Base-by-base conservation (phyloP, 2,888 invertebrate genomes). In the Lamellibrachia satsuma region DNA sequence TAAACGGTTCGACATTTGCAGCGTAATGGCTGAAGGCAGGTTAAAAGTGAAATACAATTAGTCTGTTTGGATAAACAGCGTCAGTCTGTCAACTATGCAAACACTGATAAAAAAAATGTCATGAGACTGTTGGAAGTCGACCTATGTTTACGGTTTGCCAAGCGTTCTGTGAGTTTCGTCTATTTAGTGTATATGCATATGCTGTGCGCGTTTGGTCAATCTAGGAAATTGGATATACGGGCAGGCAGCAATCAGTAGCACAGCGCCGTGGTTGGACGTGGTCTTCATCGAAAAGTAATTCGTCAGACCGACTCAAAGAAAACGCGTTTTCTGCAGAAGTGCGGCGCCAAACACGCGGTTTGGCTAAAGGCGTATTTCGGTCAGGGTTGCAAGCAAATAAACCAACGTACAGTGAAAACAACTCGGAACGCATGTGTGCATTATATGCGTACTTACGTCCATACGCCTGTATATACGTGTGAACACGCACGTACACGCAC, bases 301-400 rank as follows among this genome's bases (percentile, higher is more conserved):
- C n/a, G 22, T 75, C 22, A 75, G 6, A 22, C 75, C 22, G 75
- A 75, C 75, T 22, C 75, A 75, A 75, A 75, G n/a, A 75, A 75
- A 22, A 75, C 15, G 22, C 75, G 22, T 75, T 75, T 75, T 75
- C 75, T 3, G 75, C 22, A 22, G 22, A 75, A 75, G 4, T 75
- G n/a, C 75, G 75, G 75, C 75, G 75, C 75, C 75, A 75, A 75
- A 75, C 75, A 75, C n/a, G 75, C 75, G 75, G 75, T 75, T 75
- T 75, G 75, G 75, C 75, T 39, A 22, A 75, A 75, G 75, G 75
- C 6, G 22, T 6, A 22, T 75, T 22, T 22, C 22, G 75, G n/a
- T 22, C n/a, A n/a, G 3, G 75, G 75, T 75, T 22, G 75, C 75
- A 75, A 22, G 75, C 6, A 75, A 22, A 75, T 75, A 75, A 22